A percentile compares a stretch with the other conserved stretches of the same genome.
Conservation (phyloP, 1,140 invertebrate species). For the Drosophila virilis region DNA sequence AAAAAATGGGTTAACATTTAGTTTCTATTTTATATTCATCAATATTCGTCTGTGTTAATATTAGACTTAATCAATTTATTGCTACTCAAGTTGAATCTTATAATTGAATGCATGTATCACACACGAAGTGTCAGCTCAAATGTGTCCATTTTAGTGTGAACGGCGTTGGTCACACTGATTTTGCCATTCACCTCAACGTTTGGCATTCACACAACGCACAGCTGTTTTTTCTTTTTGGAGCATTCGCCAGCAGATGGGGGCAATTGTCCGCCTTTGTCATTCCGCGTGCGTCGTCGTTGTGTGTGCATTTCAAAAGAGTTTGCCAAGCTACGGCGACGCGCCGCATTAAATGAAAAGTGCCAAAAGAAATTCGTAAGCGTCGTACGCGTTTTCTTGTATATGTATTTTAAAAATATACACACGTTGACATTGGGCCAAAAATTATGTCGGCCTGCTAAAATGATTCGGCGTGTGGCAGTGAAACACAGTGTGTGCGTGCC, state of each 20-base stretch:
- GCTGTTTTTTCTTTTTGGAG: constrained; percentile 39
- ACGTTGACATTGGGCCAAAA: constrained; percentile 45
- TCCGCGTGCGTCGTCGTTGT: constrained; percentile 46
- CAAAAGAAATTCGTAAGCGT: constrained; percentile 37
- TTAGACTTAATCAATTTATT: no score
- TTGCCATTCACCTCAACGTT: constrained; percentile 19
- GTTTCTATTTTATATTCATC: no score
- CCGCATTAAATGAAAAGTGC: constrained; percentile 36
- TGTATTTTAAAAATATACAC: constrained; percentile 45
- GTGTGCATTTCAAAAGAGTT: constrained; percentile 38
- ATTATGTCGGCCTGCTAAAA: constrained; percentile 4
- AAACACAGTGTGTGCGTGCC: constrained; percentile 23
- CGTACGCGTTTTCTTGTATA: constrained; percentile 30
- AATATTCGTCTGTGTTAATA: no score
- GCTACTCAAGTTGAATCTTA: no score
- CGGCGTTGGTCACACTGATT: constrained; percentile 13
- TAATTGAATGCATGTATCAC: no score
- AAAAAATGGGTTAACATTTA: no score
- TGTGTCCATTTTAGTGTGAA: not conserved
- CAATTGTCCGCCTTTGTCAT: constrained; percentile 33
- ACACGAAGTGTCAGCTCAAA: no score
- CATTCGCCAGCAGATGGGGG: constrained; percentile 14
- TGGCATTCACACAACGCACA: constrained; percentile 19
- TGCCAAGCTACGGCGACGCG: constrained; percentile 31
- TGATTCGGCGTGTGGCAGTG: constrained; percentile 10